Base-by-base conservation (phyloP, 2,888 invertebrate species). In the Villa cingulata region DNA sequence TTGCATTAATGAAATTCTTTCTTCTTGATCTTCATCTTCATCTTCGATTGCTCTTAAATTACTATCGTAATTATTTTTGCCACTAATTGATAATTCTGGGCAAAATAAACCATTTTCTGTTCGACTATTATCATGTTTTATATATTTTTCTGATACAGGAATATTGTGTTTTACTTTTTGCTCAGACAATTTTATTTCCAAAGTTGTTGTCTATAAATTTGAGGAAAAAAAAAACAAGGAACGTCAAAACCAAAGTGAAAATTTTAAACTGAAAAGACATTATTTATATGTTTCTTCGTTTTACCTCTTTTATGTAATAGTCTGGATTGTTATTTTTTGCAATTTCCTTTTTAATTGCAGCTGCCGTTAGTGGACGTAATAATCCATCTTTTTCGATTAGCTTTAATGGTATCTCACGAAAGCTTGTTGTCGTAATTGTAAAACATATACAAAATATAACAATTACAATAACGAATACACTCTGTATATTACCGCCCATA, bases 401-500 rank as follows among this genome's bases (percentile, higher is more conserved):
- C 53, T 64, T 57, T 37, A 74, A 58, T 1, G 78, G 76, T 48
- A 77, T 73, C 64, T 80, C 80, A 32, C 70, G 70, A 57, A 78
- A 76, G 46, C 77, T 77, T 23, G 74, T 72, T 6, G 78, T 52
- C 2, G 79, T 78, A n/a, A 73, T 59, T 15, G 71, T 48, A 39
- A 76, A 72, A 55, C 76, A 76, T 9, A 71, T 54, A 18, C 77
- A 58, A 62, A 76, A 79, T 37, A 78, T 70, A 29, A 78, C 60
- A 1, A 75, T 70, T 3, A 78, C 77, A 45, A 77, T 56, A 3
- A 72, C 70, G 55, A 80, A 68, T 1, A 80, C 76, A 2, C 76
- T 74, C 37, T 74, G 70, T 19, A 77, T 71, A 58, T 80, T 78
- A 18, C 75, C 75, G 14, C 75, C 76, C 41, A 78, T 62, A 29